A percentile compares a stretch with the other conserved stretches of the same genome.
Conservation (phyloP, 2,113 vertebrate genomes). For the Xenopus borealis region DNA sequence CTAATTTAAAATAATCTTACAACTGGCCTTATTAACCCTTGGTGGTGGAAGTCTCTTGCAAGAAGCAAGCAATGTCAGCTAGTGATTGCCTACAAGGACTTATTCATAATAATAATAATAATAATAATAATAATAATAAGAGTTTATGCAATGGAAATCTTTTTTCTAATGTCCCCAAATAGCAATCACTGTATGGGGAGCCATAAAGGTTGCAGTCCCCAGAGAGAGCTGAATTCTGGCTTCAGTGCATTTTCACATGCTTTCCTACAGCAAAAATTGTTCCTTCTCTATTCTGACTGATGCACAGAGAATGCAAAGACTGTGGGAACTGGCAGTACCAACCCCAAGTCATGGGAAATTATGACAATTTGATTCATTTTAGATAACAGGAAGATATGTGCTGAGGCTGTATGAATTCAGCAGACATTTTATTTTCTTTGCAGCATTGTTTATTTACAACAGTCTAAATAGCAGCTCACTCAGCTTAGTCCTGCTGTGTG, state of each 20-base stretch:
- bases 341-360: slow-evolving; percentile 63
- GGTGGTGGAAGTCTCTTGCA: too few relatives aligned
- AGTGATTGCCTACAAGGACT: background rate
- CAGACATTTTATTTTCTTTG: background rate
- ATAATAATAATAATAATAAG: slow-evolving; percentile 47
- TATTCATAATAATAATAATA: background rate
- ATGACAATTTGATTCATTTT: slow-evolving; percentile 49
- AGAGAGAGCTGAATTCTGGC: slow-evolving; percentile 69
- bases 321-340: slow-evolving; percentile 79
- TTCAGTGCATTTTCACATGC: slow-evolving; percentile 75
- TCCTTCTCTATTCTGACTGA: slow-evolving; percentile 74
- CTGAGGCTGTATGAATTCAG: background rate
- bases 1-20: too few relatives aligned
- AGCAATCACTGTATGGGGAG: slow-evolving; percentile 69
- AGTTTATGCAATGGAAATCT: slow-evolving; percentile 67
- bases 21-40: too few relatives aligned
- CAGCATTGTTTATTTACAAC: background rate
- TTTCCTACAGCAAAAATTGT: slow-evolving; percentile 72
- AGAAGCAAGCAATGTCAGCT: too few relatives aligned
- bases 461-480: background rate
- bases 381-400: slow-evolving; percentile 41
- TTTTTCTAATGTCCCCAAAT: slow-evolving; percentile 66
- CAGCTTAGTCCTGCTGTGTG: background rate
- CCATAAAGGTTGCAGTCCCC: slow-evolving; percentile 69
- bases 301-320: slow-evolving; percentile 72